Evolutionary conservation across 2,113 vertebrate genomes (phyloP).

Genomic region (Semicossyphus pulcher): DNA sequence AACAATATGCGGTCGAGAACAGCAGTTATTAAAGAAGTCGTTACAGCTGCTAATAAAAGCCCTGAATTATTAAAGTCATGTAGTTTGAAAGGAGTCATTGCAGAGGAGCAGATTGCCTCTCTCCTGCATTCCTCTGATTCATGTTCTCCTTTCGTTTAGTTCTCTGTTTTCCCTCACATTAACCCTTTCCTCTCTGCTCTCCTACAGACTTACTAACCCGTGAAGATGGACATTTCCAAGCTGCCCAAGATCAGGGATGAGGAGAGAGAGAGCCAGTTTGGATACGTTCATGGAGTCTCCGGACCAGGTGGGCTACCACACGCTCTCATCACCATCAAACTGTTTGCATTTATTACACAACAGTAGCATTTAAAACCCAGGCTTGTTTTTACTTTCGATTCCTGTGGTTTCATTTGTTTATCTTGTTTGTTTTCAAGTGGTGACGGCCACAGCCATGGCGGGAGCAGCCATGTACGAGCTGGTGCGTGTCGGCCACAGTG

Average conservation of each 20-base stretch:
- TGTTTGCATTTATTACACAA: background rate
- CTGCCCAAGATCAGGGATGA: constrained; percentile 94
- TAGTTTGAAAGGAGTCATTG: background rate
- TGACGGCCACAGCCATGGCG: constrained; percentile 92
- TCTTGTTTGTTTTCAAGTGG: constrained; percentile 82
- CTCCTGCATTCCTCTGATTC: background rate
- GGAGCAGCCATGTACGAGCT: constrained; percentile 96
- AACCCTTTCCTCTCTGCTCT: constrained; percentile 6
- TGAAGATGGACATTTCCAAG: constrained; percentile 94
- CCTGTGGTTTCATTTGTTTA: background rate
- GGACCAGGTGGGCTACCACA: constrained; percentile 89
- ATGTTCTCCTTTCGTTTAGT: background rate
- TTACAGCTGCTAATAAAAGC: background rate
- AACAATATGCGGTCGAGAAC: background rate
- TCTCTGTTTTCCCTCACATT: background rate
- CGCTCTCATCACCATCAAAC: background rate
- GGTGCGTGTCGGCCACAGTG: constrained; percentile 94
- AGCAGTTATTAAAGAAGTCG: background rate
- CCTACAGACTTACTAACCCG: constrained; percentile 57
- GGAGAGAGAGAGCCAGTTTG: constrained; percentile 92
- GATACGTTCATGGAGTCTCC: constrained; percentile 96
- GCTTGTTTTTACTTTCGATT: too few relatives aligned
- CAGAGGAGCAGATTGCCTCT: background rate
- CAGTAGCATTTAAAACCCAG: background rate
- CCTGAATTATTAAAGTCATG: background rate